These are phyloP conservation scores for Sebastes iracundus DNA, from an alignment of 2,797 vertebrate species.

Conservation along the genomic window DNA sequence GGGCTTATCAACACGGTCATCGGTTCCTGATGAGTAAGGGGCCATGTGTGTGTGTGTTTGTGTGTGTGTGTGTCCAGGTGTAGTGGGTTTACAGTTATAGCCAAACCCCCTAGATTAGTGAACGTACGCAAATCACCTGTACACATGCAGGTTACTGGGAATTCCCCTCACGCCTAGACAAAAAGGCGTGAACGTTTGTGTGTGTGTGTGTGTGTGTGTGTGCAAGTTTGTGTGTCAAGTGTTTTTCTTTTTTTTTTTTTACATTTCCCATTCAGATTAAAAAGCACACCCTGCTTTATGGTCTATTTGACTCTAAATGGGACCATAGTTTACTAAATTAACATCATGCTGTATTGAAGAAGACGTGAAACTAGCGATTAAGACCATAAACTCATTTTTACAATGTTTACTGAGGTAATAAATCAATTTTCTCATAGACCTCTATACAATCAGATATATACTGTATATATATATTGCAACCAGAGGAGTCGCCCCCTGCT, in stretches of 20 bases:
- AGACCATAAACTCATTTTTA: too few relatives aligned
- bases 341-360: too few relatives aligned
- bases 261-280: not conserved
- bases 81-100: constrained; percentile 80
- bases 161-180: constrained; percentile 61
- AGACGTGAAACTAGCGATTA: too few relatives aligned
- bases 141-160: constrained; percentile 64
- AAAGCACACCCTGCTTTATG: too few relatives aligned
- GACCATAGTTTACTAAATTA: too few relatives aligned
- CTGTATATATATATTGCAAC: too few relatives aligned
- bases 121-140: constrained; percentile 80
- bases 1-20: constrained; percentile 32
- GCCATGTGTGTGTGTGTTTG: not conserved
- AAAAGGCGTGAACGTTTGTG: constrained; percentile 13
- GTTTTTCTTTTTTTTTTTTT: not conserved
- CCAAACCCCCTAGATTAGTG: constrained; percentile 72
- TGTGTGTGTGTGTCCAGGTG: constrained; percentile 75
- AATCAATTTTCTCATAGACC: too few relatives aligned
- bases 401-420: too few relatives aligned
- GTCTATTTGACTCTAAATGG: too few relatives aligned
- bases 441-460: too few relatives aligned
- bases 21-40: constrained; percentile 38
- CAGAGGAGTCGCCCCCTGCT: too few relatives aligned
- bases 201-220: not conserved
- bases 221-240: constrained; percentile 20